Percentiles rank a stretch among this genome's conserved stretches.
Evolutionary conservation across 2,888 invertebrate genomes (phyloP).

Genomic region (Mechanitis messenoides): DNA sequence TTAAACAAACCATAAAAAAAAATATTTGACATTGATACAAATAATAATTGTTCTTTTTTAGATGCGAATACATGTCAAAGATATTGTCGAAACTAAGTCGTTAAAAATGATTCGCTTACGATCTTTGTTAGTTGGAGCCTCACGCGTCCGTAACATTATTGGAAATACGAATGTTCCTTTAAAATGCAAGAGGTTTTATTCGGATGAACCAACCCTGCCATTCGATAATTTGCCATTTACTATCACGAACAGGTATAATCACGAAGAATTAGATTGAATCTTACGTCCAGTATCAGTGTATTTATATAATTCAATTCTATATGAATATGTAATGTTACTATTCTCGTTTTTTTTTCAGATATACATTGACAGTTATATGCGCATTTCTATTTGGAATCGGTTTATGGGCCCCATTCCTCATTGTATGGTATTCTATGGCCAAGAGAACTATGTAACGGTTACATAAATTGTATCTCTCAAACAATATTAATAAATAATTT

Average conservation of each 20-base stretch:
- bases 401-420: conserved; percentile 53
- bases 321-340: neutral
- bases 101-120: conserved; percentile 11
- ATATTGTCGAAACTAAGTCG: neutral
- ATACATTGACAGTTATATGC: conserved; percentile 46
- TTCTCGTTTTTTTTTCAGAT: conserved; percentile 41
- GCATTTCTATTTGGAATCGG: conserved; percentile 52
- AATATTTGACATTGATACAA: no score
- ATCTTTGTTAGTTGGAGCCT: conserved; percentile 7
- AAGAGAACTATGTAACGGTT: conserved; percentile 49
- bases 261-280: neutral
- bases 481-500: neutral
- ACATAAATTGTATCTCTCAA: neutral
- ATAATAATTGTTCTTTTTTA: no score
- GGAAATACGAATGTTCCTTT: neutral
- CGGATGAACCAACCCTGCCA: conserved; percentile 48
- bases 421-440: conserved; percentile 65
- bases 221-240: conserved; percentile 60
- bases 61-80: no score
- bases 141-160: conserved; percentile 3
- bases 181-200: conserved; percentile 22
- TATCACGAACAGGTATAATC: conserved; percentile 45
- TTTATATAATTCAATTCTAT: no score
- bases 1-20: no score
- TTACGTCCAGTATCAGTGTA: no score